Conservation (phyloP, 2,888 invertebrate genomes). For the Drosophila quinaria region DNA sequence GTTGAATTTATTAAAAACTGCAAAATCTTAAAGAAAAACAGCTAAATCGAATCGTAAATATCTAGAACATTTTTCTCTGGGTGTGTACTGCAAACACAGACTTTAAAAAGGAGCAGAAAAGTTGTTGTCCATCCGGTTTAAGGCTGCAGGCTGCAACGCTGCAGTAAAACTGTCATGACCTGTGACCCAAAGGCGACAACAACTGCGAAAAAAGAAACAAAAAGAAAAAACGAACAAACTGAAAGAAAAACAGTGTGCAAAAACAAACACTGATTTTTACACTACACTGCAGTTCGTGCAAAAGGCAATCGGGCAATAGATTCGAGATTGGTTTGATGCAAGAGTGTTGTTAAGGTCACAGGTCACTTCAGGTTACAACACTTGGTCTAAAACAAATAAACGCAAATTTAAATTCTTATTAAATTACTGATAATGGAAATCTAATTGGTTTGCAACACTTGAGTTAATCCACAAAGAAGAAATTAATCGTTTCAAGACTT, state of each 20-base stretch:
- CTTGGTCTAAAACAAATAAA: neutral
- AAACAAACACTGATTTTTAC: conserved; percentile 24
- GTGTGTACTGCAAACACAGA: no score
- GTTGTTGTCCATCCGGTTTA: neutral
- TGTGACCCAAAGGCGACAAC: conserved; percentile 65
- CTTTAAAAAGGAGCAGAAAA: neutral
- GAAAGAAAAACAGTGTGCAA: conserved; percentile 37
- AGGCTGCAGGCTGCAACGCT: conserved; percentile 30
- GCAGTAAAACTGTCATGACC: conserved; percentile 53
- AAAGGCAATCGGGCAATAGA: conserved; percentile 4
- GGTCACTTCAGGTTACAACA: neutral
- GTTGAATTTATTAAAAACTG: no score
- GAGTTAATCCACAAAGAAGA: conserved; percentile 51
- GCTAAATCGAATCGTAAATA: no score
- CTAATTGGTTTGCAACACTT: conserved; percentile 67
- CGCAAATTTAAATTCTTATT: conserved; percentile 1
- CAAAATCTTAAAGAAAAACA: no score
- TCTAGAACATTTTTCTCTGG: no score
- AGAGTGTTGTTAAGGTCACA: conserved; percentile 1
- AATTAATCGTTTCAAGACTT: conserved; percentile 33
- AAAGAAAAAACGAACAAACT: conserved; percentile 7
- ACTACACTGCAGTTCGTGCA: conserved; percentile 16
- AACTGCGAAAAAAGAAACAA: conserved; percentile 43
- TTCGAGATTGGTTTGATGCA: neutral
- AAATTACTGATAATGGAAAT: neutral